Evolutionary conservation across 2,888 invertebrate genomes (phyloP).

Genomic region (Amiota minor): DNA sequence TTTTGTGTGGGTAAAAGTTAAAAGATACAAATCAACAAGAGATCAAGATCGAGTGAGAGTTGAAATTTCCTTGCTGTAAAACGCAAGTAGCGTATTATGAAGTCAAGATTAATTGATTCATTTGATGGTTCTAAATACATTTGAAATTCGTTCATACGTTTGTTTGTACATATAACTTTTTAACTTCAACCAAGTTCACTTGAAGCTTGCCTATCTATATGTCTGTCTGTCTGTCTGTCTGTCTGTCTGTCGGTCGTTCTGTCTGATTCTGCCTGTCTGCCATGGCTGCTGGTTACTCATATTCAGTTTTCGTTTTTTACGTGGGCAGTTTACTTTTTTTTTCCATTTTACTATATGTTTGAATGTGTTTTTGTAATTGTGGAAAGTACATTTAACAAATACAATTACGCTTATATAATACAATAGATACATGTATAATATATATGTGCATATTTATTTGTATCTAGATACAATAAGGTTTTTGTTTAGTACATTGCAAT

Average conservation of each 20-base stretch:
- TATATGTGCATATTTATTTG: not conserved
- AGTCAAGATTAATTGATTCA: constrained; percentile 30
- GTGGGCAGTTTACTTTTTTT: constrained; percentile 23
- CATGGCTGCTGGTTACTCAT: not conserved
- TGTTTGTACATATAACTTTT: constrained; percentile 30
- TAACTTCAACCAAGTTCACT: constrained; percentile 42
- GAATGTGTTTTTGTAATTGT: constrained; percentile 3
- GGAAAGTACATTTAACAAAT: constrained; percentile 21
- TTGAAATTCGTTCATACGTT: constrained; percentile 7
- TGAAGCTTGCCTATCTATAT: constrained; percentile 28
- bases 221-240: not conserved
- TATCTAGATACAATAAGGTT: constrained; percentile 4
- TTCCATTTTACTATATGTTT: not conserved
- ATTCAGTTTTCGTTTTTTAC: constrained; percentile 10
- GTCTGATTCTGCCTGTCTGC: constrained; percentile 24
- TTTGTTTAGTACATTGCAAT: not conserved
- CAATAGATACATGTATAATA: not conserved
- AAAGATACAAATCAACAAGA: too few relatives aligned
- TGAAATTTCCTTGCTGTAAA: too few relatives aligned
- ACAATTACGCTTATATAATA: not conserved
- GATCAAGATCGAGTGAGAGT: too few relatives aligned
- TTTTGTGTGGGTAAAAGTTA: not conserved
- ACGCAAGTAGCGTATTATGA: constrained; percentile 5
- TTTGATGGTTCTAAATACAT: constrained; percentile 9
- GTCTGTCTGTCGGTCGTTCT: constrained; percentile 1